Percentiles rank a stretch among this genome's conserved stretches.
Conservation (phyloP, 2,888 invertebrate genomes). For the Erannis defoliaria region DNA sequence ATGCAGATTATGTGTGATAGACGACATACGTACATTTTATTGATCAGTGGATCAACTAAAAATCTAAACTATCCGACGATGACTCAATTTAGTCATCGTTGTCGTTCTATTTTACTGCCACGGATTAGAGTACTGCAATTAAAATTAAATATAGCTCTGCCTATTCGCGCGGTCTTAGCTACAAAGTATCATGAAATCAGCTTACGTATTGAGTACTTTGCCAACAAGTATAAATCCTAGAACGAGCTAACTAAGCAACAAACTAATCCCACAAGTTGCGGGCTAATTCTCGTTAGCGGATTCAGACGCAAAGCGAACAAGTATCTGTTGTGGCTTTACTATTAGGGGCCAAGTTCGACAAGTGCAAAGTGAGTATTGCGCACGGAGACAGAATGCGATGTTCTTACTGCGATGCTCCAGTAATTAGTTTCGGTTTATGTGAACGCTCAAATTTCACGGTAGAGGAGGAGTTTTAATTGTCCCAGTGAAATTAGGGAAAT, state of each 20-base stretch:
- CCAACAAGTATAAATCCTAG: slow-evolving; percentile 2
- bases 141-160: background rate
- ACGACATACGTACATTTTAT: no score
- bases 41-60: no score
- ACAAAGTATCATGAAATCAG: no score
- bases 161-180: background rate
- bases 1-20: no score
- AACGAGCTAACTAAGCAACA: slow-evolving; percentile 22
- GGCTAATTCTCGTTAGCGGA: slow-evolving; percentile 14
- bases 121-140: no score
- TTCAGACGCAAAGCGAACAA: slow-evolving; percentile 10
- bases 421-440: slow-evolving; percentile 13
- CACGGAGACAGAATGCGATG: slow-evolving; percentile 16
- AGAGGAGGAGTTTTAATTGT: slow-evolving; percentile 10
- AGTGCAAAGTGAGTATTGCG: slow-evolving; percentile 20
- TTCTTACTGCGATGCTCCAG: background rate
- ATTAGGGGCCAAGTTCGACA: slow-evolving; percentile 10
- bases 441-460: slow-evolving; percentile 10
- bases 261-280: slow-evolving; percentile 14
- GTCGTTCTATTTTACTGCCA: no score
- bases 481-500: background rate
- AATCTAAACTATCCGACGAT: no score
- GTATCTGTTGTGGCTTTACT: slow-evolving; percentile 3
- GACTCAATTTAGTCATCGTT: no score
- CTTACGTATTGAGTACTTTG: background rate